A percentile compares a stretch with the other conserved stretches of the same genome.
Evolutionary conservation across 2,888 invertebrate species (phyloP).

Genomic region (Pyrochroa serraticornis): DNA sequence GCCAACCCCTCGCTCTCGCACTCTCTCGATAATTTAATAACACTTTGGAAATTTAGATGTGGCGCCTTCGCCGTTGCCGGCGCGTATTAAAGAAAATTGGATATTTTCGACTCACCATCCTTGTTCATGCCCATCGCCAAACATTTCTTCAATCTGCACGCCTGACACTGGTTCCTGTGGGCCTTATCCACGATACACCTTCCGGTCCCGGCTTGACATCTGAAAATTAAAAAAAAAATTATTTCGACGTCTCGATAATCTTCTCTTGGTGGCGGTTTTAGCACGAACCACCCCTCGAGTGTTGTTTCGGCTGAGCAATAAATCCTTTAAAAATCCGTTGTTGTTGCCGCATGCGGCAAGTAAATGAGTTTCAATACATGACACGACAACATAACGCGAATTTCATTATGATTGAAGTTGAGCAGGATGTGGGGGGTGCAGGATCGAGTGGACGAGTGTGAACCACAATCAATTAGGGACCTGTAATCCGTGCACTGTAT

Average conservation of each 20-base stretch:
- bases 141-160: conserved; percentile 97
- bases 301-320: conserved; percentile 11
- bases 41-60: conserved; percentile 36
- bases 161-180: conserved; percentile 98
- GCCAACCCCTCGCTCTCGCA: conserved; percentile 17
- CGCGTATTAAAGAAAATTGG: conserved; percentile 1
- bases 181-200: conserved; percentile 98
- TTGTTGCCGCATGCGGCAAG: conserved; percentile 16
- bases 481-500: conserved; percentile 30
- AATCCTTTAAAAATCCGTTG: conserved; percentile 19
- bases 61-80: neutral
- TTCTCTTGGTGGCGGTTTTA: too few species aligned
- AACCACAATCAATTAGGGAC: conserved; percentile 42
- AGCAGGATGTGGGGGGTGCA: conserved; percentile 11
- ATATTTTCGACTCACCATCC: conserved; percentile 80
- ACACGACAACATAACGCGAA: conserved; percentile 32
- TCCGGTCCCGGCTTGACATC: conserved; percentile 99
- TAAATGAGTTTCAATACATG: conserved; percentile 30
- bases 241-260: neutral
- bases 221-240: conserved; percentile 56
- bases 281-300: too few species aligned
- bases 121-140: conserved; percentile 99
- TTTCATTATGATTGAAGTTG: conserved; percentile 35
- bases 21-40: conserved; percentile 44
- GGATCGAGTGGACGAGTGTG: conserved; percentile 28